Evolutionary conservation across 2,113 vertebrate genomes (phyloP), one percentile per base, ranked within the genome.

Genomic region (Pithys albifrons): DNA sequence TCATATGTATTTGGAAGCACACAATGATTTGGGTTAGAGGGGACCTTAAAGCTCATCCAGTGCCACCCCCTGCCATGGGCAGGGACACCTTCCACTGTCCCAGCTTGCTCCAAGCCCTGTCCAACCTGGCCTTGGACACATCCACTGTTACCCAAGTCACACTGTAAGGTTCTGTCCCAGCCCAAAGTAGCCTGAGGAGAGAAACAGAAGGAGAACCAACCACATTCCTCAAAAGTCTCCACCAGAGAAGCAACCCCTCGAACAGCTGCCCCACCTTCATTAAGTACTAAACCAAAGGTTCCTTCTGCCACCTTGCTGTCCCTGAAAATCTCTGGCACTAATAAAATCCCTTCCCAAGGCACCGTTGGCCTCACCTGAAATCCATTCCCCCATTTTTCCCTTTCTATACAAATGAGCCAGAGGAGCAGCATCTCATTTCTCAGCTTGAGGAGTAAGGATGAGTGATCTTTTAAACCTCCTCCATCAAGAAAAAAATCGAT

Each of bases 1-100:
- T 45, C 14, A 1, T 5, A 9, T 7, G 12, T 18, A 13, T 16
- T 24, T 74, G 9, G 24, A 69, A 54, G 14, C n/a, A 14, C 3
- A 18, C 17, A 29, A 17, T 19, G 46, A 7, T n/a, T 1, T 12
- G 8, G 10, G 39, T 10, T 29, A 39, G 24, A 61, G 48, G 48
- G 24, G 10, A 27, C n/a, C 11, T 62, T 7, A 48, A 55, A 62
- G 2, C 1, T 6, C 28, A 24, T n/a, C 37, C 0, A 1, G 1
- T 45, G 0, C 12, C 22, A 35, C 3, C 2, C 16, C 41, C 35
- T 35, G 29, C 35, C 41, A 19, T 9, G 19, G 20, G 22, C 35
- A 65, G 59, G 35, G 76, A 45, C 59, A 9, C 18, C 22, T 74
- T 1, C 77, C 69, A 66, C 59, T 14, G 1, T 15, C 27, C 69